Base-by-base conservation (phyloP, 2,797 vertebrate species). In the Acanthopagrus latus region DNA sequence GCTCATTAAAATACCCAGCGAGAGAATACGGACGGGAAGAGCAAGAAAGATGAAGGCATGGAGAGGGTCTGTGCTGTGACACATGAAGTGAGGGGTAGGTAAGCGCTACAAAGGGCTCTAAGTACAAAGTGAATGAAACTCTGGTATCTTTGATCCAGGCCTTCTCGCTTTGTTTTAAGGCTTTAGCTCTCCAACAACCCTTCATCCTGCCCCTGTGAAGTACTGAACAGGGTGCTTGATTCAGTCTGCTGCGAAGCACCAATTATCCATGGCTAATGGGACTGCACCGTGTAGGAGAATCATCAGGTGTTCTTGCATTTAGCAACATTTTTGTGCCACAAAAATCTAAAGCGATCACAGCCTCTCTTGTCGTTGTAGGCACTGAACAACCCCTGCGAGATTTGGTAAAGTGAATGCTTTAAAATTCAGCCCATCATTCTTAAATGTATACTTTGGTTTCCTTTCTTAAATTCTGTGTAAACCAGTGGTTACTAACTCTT, bases 201-300 rank as follows among this genome's bases (percentile, higher is more conserved):
- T 84, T 84, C 81, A 86, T 85, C 76, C 54, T 38, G 48, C 25
- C 57, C 54, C 80, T 85, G 59, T 86, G 78, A 85, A 83, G 78
- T 75, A 76, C 56, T 70, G 60, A 88, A 56, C 57, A 82, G 52
- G 56, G 66, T 57, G 67, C 55, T 80, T 58, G 17, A 64, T 74
- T 57, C 72, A 57, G 51, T 29, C 72, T 62, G 38, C 48, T 54
- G 63, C 57, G 76, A 62, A 82, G 67, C 64, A 62, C 62, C 4
- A 5, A 3, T 7, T 76, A 25, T 59, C 23, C 25, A 51, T 52
- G 20, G 62, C 54, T 65, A 51, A 76, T 62, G 70, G 52, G 5
- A 14, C n/a, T 33, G 58, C 48, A 16, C 33, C 43, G 20, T 21
- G 5, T 18, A 43, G 55, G 29, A 25, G 41, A 46, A 38, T 63